Evolutionary conservation across 2,888 invertebrate genomes (phyloP), one percentile per base, ranked within the genome.

Genomic region (Aphidoletes aphidimyza): DNA sequence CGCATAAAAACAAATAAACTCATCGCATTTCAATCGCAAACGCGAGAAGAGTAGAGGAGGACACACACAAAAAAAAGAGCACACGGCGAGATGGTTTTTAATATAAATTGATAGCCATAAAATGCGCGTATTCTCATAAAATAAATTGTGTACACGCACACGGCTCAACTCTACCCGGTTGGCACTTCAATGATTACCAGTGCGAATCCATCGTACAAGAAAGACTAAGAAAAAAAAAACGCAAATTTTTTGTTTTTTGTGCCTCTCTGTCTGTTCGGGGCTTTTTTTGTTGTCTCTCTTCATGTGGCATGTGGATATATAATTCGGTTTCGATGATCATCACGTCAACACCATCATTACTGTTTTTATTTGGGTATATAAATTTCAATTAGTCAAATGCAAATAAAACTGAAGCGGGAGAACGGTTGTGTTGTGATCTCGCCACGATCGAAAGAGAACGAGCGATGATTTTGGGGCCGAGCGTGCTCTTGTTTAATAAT

Each of bases 1-100:
- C 69, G 69, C 14, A 69, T 69, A 69, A 69, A 42, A 69, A 69
- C 69, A 69, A 69, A 69, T 69, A 69, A 69, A 69, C 69, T 69
- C 69, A 30, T 69, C 69, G 69, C 17, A 6, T 30, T 69, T 30
- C 26, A 69, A 69, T 69, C 69, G 69, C 69, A 69, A 69, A n/a
- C n/a, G n/a, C 30, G 17, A 17, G 30, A 22, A 30, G n/a, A n/a
- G n/a, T n/a, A n/a, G n/a, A n/a, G n/a, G n/a, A n/a, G n/a, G n/a
- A n/a, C n/a, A n/a, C n/a, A n/a, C n/a, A n/a, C n/a, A n/a, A n/a
- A n/a, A n/a, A n/a, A n/a, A n/a, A n/a, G n/a, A n/a, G n/a, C n/a
- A n/a, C n/a, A n/a, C n/a, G n/a, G n/a, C n/a, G n/a, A 69, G 30
- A 69, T 69, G 26, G 14, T 69, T 69, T n/a, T 30, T 69, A 69